Percentiles rank a stretch among this genome's conserved stretches.
Evolutionary conservation across 2,797 vertebrate genomes (phyloP).

Genomic region (Ctenopoma multispine): DNA sequence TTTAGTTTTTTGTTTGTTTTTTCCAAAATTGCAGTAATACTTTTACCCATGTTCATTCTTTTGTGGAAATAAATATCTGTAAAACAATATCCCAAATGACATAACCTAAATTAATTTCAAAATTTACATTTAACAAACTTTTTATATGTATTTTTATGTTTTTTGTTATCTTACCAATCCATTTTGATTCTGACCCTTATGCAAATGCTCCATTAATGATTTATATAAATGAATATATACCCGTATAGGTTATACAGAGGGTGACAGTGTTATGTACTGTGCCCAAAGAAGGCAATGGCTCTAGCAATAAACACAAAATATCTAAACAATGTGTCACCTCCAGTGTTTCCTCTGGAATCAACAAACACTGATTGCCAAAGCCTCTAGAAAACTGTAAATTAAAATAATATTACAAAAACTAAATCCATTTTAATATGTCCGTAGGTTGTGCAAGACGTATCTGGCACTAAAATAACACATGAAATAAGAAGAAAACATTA

Average conservation of each 20-base stretch:
- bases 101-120: too few species aligned
- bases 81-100: too few species aligned
- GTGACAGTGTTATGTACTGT: conserved; percentile 26
- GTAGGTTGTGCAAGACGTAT: background rate
- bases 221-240: conserved; percentile 2
- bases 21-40: too few species aligned
- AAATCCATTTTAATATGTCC: background rate
- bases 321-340: conserved; percentile 31
- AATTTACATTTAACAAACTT: too few species aligned
- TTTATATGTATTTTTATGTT: too few species aligned
- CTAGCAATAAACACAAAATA: conserved; percentile 47
- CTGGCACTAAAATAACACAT: background rate
- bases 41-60: too few species aligned
- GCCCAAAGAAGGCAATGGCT: conserved; percentile 38
- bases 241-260: conserved; percentile 30
- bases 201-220: conserved; percentile 34
- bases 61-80: too few species aligned
- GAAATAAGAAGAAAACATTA: conserved; percentile 1
- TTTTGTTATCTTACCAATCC: too few species aligned
- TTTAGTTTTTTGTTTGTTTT: too few species aligned
- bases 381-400: conserved; percentile 2
- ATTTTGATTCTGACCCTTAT: conserved; percentile 15
- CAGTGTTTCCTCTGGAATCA: conserved; percentile 23
- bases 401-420: conserved; percentile 12
- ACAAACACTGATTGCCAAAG: conserved; percentile 13